Percentiles rank a stretch among this genome's conserved stretches.
These are phyloP conservation scores for Recurvirostra avosetta DNA, from an alignment of 2,113 vertebrate species.

Conservation along the genomic window DNA sequence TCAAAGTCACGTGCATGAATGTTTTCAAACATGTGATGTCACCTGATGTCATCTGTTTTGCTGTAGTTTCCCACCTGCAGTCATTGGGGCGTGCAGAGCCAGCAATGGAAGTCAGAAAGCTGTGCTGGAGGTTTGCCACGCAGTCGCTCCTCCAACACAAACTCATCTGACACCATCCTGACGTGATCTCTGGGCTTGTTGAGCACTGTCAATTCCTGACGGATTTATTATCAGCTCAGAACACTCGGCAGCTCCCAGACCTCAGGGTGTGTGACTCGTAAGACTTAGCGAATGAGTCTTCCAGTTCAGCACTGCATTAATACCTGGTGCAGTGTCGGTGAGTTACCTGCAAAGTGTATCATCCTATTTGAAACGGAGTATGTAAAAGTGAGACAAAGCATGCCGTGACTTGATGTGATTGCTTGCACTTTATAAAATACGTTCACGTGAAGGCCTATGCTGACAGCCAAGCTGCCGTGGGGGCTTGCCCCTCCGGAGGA, in stretches of 20 bases:
- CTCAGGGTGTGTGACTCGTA: not conserved
- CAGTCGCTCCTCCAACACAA: not conserved
- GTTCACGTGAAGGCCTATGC: not conserved
- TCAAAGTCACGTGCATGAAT: fast-evolving
- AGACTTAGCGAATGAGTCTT: not conserved
- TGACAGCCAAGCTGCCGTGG: fast-evolving
- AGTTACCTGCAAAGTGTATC: not conserved
- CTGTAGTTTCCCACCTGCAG: not conserved
- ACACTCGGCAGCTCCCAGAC: not conserved
- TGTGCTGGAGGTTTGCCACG: not conserved
- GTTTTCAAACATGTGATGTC: not conserved
- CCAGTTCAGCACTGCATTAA: not conserved
- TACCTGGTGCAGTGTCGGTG: not conserved
- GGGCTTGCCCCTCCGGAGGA: not conserved
- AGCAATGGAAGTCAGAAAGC: not conserved
- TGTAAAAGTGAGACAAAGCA: not conserved
- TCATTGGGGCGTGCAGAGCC: not conserved
- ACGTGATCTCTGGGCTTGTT: fast-evolving
- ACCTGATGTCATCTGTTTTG: not conserved
- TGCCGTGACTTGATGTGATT: not conserved
- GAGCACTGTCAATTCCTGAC: not conserved
- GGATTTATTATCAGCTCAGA: not conserved
- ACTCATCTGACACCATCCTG: not conserved
- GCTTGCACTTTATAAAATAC: not conserved
- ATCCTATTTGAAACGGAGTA: not conserved